Percentiles rank a stretch among this genome's conserved stretches.
Evolutionary conservation across 1,140 invertebrate genomes (phyloP).

Genomic region (Bombus cullumanus): DNA sequence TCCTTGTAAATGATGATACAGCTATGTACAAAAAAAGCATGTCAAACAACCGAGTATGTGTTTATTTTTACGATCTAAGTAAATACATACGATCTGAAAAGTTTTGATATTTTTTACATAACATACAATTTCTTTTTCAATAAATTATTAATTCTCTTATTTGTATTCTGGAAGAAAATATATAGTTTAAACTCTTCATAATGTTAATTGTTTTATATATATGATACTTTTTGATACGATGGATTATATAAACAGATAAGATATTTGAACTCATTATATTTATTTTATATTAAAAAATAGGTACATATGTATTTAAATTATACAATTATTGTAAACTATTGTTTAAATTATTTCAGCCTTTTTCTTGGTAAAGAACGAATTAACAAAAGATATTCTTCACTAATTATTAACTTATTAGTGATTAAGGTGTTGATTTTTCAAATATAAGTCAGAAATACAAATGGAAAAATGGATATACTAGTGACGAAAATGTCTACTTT

Average conservation of each 20-base stretch:
- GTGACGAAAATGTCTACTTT: neutral
- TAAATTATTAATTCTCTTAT: slow-evolving; percentile 29
- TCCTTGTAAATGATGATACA: slow-evolving; percentile 22
- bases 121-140: slow-evolving; percentile 10
- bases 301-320: neutral
- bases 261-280: slow-evolving; percentile 12
- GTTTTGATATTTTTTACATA: neutral
- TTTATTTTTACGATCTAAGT: slow-evolving; percentile 25
- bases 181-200: neutral
- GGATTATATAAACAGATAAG: neutral
- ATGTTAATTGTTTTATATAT: neutral
- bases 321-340: neutral
- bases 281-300: slow-evolving; percentile 25
- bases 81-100: neutral
- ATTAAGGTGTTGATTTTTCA: neutral
- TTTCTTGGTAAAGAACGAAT: neutral
- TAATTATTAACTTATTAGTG: neutral
- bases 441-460: neutral
- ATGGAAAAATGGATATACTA: neutral
- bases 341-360: slow-evolving; percentile 6
- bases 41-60: neutral
- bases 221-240: neutral
- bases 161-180: slow-evolving; percentile 12
- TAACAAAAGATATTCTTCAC: slow-evolving; percentile 2
- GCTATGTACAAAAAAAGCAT: slow-evolving; percentile 29